These are phyloP conservation scores for Petrocephalus zakoni DNA, from an alignment of 2,113 vertebrate genomes.

Conservation along the genomic window DNA sequence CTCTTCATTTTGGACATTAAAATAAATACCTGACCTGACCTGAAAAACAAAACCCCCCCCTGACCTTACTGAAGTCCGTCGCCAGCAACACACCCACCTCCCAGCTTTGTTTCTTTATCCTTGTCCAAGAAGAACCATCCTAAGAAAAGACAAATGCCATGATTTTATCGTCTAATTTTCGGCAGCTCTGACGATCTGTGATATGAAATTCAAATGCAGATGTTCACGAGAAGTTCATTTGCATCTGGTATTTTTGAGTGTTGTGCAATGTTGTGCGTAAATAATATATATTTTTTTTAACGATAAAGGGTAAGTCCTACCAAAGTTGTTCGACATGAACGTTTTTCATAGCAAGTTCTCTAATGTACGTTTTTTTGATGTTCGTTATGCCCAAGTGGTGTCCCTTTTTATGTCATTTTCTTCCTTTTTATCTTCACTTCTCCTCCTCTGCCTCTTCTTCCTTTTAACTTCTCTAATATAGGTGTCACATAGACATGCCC, in stretches of 20 bases:
- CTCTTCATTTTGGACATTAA: background rate
- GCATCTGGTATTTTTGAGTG: background rate
- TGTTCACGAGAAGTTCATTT: background rate
- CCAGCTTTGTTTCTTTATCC: background rate
- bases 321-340: background rate
- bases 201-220: background rate
- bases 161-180: background rate
- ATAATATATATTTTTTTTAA: background rate
- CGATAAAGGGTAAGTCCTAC: conserved; percentile 4
- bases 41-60: background rate
- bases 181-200: background rate
- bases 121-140: background rate
- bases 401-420: background rate
- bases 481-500: background rate
- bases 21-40: background rate
- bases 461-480: background rate
- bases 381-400: too few relatives aligned
- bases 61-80: background rate
- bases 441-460: background rate
- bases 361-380: background rate
- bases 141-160: background rate
- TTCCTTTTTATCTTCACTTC: background rate
- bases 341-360: background rate
- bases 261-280: background rate
- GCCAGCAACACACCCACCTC: background rate